Evolutionary conservation across 2,797 vertebrate genomes (phyloP).

Genomic region (Aplochiton taeniatus): DNA sequence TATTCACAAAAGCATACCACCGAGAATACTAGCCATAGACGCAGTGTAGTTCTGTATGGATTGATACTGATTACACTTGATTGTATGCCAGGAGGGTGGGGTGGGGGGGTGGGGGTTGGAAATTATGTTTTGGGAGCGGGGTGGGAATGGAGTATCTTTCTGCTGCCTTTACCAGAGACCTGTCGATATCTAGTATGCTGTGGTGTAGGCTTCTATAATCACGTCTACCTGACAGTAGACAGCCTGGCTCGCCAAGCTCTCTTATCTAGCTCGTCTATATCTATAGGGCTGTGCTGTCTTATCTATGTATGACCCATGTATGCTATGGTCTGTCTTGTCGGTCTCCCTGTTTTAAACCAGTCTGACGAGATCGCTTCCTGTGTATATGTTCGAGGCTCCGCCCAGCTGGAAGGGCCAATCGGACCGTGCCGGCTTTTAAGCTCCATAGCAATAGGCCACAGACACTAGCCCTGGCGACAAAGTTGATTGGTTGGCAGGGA

Average conservation of each 20-base stretch:
- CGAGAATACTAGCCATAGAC: no score
- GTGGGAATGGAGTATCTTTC: conserved; percentile 15
- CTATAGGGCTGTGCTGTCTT: conserved; percentile 37
- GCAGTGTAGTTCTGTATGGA: no score
- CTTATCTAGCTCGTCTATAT: conserved; percentile 43
- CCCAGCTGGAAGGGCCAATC: no score
- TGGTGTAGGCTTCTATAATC: not conserved
- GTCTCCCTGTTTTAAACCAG: conserved; percentile 15
- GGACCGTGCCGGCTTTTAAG: no score
- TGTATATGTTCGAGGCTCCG: conserved; percentile 12
- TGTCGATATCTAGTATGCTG: conserved; percentile 5
- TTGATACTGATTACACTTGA: no score
- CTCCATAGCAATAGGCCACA: no score
- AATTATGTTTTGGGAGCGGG: not conserved
- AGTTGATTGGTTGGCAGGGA: no score
- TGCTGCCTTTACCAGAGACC: conserved; percentile 40
- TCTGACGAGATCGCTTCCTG: conserved; percentile 15
- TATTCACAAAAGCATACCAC: no score
- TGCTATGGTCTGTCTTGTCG: conserved; percentile 25
- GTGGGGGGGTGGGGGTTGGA: no score
- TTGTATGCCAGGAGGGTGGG: no score
- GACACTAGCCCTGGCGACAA: no score
- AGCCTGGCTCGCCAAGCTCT: conserved; percentile 16
- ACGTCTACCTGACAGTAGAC: conserved; percentile 4
- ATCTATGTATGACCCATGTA: conserved; percentile 31